Conservation (phyloP, 2,888 invertebrate species). For the Campoletis raptor region DNA sequence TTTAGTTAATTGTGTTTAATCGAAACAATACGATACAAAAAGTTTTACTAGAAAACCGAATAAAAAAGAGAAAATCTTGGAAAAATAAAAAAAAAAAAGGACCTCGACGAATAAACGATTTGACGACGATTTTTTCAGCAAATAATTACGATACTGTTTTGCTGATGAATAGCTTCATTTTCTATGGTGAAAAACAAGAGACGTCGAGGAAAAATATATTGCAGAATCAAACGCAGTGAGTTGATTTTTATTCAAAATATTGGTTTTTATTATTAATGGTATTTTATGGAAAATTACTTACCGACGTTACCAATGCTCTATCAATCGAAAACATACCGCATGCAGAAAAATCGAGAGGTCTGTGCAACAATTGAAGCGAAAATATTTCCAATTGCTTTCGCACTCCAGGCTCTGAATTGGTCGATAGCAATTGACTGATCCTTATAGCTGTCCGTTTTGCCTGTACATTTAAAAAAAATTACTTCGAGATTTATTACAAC, state of each 20-base stretch:
- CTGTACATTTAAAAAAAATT: conserved; percentile 80
- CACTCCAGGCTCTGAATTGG: conserved; percentile 79
- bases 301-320: conserved; percentile 87
- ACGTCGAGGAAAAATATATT: too few relatives aligned
- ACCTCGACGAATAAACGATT: too few relatives aligned
- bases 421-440: conserved; percentile 85
- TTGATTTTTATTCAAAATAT: background rate
- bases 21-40: background rate
- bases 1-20: too few relatives aligned
- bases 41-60: too few relatives aligned
- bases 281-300: conserved; percentile 78
- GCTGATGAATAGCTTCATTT: too few relatives aligned
- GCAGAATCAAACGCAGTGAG: background rate
- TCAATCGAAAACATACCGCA: conserved; percentile 87
- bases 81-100: too few relatives aligned
- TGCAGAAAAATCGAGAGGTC: conserved; percentile 87
- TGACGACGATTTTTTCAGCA: too few relatives aligned
- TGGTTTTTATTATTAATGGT: background rate
- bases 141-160: too few relatives aligned
- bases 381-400: conserved; percentile 87
- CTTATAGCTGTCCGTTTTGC: conserved; percentile 85
- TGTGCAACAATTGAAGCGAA: conserved; percentile 87
- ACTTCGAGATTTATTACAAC: too few relatives aligned
- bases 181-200: too few relatives aligned
- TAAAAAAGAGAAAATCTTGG: too few relatives aligned